Conservation (phyloP, 2,113 vertebrate species). For the Bubo bubo region DNA sequence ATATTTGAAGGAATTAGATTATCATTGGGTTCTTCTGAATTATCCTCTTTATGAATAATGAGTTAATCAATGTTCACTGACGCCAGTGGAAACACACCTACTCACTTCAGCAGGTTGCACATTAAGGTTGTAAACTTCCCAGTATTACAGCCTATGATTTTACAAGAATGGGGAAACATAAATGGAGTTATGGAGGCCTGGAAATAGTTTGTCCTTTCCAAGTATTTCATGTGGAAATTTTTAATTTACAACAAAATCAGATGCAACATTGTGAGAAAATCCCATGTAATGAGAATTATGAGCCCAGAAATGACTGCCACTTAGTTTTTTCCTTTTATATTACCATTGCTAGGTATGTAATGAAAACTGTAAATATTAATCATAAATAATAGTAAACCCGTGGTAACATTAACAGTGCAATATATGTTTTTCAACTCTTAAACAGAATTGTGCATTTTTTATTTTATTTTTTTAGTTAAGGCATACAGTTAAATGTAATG, state of each 20-base stretch:
- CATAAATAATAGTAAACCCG: background rate
- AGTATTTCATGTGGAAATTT: background rate
- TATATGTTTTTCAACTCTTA: background rate
- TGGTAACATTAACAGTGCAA: background rate
- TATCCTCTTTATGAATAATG: background rate
- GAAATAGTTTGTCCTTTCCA: background rate
- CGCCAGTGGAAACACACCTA: background rate
- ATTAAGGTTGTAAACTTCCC: background rate
- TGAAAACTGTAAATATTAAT: background rate
- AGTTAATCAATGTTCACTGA: background rate
- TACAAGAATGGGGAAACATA: background rate
- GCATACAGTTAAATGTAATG: background rate
- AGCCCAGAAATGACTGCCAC: background rate
- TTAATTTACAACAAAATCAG: background rate
- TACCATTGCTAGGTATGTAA: background rate
- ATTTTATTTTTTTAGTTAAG: background rate
- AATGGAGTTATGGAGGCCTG: background rate
- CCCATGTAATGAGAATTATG: fast-evolving
- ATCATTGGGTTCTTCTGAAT: background rate
- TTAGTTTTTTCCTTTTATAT: background rate
- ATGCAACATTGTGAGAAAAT: background rate
- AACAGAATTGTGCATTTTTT: background rate
- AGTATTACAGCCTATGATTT: background rate
- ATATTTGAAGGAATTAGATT: background rate
- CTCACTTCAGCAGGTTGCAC: background rate